These are phyloP conservation scores for Tetraodon nigroviridis DNA, from an alignment of 2,113 vertebrate genomes.

Conservation along the genomic window DNA sequence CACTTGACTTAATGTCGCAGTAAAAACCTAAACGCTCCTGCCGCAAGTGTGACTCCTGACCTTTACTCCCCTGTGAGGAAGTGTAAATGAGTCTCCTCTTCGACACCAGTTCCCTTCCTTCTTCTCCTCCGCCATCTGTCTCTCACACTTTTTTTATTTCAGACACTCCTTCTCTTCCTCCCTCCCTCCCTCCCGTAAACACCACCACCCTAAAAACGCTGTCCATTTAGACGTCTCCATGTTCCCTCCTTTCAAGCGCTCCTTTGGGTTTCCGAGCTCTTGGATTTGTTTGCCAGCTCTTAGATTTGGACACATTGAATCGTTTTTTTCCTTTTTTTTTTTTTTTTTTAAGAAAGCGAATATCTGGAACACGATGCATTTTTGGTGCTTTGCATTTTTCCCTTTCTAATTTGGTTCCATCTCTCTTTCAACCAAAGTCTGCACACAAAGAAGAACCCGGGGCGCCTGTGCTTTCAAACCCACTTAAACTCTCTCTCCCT, in stretches of 20 bases:
- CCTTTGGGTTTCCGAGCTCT: constrained; percentile 7
- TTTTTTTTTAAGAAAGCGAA: neutral
- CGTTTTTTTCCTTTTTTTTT: constrained; percentile 30
- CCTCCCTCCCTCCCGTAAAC: constrained; percentile 6
- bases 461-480: constrained; percentile 45
- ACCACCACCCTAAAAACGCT: constrained; percentile 1
- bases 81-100: constrained; percentile 1
- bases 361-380: constrained; percentile 43
- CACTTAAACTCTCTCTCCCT: neutral
- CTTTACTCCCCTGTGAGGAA: constrained; percentile 35
- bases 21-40: constrained; percentile 20
- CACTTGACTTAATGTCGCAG: too few relatives aligned
- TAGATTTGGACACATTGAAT: constrained; percentile 32
- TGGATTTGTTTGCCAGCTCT: constrained; percentile 25
- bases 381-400: constrained; percentile 36
- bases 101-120: neutral
- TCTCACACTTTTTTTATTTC: constrained; percentile 14
- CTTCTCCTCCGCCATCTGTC: constrained; percentile 16
- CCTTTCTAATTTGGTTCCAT: constrained; percentile 23
- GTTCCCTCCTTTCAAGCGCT: constrained; percentile 1
- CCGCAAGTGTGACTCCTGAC: constrained; percentile 53
- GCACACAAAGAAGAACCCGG: constrained; percentile 42
- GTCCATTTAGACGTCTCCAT: constrained; percentile 15
- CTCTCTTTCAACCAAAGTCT: constrained; percentile 28
- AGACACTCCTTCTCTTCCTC: neutral